Percentiles rank a stretch among this genome's conserved stretches.
These are phyloP conservation scores for Amitus sp. DNA, from an alignment of 2,888 invertebrate genomes.

Conservation along the genomic window DNA sequence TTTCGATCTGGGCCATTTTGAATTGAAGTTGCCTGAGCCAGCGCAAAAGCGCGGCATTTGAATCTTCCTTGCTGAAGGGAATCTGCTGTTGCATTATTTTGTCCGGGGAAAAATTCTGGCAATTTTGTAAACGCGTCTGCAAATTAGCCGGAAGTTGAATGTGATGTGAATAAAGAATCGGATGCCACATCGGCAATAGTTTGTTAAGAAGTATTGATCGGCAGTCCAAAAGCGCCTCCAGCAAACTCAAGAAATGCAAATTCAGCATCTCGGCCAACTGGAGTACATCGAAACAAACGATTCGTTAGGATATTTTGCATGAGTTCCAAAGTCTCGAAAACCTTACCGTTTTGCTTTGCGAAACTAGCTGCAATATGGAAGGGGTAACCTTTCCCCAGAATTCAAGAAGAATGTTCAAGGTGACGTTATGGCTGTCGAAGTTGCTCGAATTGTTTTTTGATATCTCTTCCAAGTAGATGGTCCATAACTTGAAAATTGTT, in stretches of 20 bases:
- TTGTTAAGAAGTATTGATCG: slow-evolving; percentile 93
- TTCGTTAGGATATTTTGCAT: too few species aligned
- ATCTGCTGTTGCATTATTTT: slow-evolving; percentile 65
- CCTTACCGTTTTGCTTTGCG: slow-evolving; percentile 90
- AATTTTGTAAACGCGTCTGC: slow-evolving; percentile 85
- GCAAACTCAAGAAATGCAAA: slow-evolving; percentile 91
- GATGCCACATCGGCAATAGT: slow-evolving; percentile 94
- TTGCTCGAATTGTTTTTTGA: slow-evolving; percentile 75
- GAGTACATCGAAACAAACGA: too few species aligned
- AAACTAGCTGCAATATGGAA: slow-evolving; percentile 90
- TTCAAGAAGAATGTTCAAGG: slow-evolving; percentile 88
- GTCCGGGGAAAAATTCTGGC: slow-evolving; percentile 82
- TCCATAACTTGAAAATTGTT: slow-evolving; percentile 96
- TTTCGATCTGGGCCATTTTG: slow-evolving; percentile 97
- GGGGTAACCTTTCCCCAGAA: slow-evolving; percentile 99
- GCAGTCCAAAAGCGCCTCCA: slow-evolving; percentile 95
- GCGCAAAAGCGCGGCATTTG: slow-evolving; percentile 73
- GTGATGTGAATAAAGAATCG: slow-evolving; percentile 92
- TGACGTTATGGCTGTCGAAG: slow-evolving; percentile 77
- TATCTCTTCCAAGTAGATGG: slow-evolving; percentile 94
- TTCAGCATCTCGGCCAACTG: slow-evolving; percentile 98
- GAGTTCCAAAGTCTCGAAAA: too few species aligned
- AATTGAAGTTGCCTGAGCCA: slow-evolving; percentile 95
- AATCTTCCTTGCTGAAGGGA: slow-evolving; percentile 64
- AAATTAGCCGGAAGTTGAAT: slow-evolving; percentile 90